These are phyloP conservation scores for Lutra lutra DNA, from an alignment of 2,797 vertebrate genomes.

Conservation along the genomic window DNA sequence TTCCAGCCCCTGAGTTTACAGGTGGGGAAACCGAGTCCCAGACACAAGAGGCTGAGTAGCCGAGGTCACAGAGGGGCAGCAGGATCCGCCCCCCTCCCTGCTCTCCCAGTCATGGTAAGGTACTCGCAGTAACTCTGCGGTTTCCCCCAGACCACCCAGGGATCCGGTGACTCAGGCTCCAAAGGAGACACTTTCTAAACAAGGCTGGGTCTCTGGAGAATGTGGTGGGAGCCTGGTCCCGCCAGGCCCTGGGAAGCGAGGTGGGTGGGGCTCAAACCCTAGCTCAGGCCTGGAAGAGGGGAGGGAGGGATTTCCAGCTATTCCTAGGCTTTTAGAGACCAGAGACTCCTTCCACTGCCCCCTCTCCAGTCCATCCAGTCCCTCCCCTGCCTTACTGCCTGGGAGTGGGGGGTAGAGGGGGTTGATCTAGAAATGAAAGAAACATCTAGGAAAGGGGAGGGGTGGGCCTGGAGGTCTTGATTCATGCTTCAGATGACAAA, in stretches of 20 bases:
- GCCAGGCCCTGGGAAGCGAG: neutral
- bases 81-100: neutral
- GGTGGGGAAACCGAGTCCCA: neutral
- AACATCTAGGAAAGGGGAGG: neutral
- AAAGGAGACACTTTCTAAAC: conserved; percentile 68
- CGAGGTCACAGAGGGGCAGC: neutral
- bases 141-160: conserved; percentile 67
- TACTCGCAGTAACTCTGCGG: neutral
- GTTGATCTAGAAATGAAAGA: neutral
- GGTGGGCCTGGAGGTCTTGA: neutral
- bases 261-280: neutral
- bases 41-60: neutral
- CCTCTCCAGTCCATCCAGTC: neutral
- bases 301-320: neutral
- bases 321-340: neutral
- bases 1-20: neutral
- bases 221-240: neutral
- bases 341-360: neutral
- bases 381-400: neutral
- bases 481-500: neutral
- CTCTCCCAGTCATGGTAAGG: neutral
- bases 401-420: neutral
- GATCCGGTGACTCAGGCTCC: conserved; percentile 55
- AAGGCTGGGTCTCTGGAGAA: conserved; percentile 40
- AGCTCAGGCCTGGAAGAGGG: neutral